Evolutionary conservation across 2,888 invertebrate species (phyloP), one percentile per base, ranked within the genome.

Genomic region (Catocala sponsa): DNA sequence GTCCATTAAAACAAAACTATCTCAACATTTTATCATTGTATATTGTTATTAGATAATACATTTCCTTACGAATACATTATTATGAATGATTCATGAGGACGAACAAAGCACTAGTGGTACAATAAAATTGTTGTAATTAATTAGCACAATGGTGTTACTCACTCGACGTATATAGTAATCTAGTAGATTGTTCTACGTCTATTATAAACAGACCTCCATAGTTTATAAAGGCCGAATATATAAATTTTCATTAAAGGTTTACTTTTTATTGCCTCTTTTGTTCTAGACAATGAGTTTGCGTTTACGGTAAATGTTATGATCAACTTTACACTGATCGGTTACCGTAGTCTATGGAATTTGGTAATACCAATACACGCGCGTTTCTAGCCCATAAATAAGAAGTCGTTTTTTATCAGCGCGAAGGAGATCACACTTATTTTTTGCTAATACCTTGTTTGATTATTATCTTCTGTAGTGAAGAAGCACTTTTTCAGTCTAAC

Each of bases 111-210:
- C 52, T 52, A 62, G 52, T 78, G 75, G 71, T 79, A 80, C 78
- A 83, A 80, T 83, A 81, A 81, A 38, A 38, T 38, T 9, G 35
- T 81, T 82, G 73, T 82, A 81, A 84, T 86, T 84, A 82, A 81
- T 81, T 74, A 65, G 81, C 78, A 84, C 82, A 83, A 82, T 82
- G 66, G 72, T 65, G 71, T 85, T 81, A 84, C 74, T 85, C 82
- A 85, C 65, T 61, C 43, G 7, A 49, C 5, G 15, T 33, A 53
- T 32, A 59, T 59, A 44, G 38, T 38, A 43, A 44, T 54, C 15
- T 54, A 53, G 43, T 53, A 53, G 51, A 58, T 46, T 52, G 41
- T 46, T 12, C 25, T 4, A 56, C 6, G 41, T n/a, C 12, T 49
- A 51, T 10, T 12, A 11, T 33, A 35, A 13, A 41, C 12, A 13